These are phyloP conservation scores for Erythrocebus patas DNA, from an alignment of 2,113 vertebrate species.

Conservation along the genomic window DNA sequence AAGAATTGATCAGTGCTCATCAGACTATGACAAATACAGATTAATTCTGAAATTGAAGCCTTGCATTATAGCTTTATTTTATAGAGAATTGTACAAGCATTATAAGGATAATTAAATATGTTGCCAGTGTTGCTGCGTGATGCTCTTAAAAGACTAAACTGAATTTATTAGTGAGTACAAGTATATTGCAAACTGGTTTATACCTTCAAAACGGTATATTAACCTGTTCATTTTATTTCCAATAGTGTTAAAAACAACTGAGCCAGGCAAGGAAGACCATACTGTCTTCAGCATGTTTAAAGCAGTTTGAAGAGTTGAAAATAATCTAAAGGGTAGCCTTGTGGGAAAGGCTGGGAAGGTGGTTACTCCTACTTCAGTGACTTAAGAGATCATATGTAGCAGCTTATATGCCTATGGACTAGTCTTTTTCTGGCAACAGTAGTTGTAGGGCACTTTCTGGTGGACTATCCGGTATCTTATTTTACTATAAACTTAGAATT, in stretches of 20 bases:
- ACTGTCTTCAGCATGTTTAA: not conserved
- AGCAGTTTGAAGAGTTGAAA: not conserved
- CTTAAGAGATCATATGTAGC: not conserved
- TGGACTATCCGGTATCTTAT: not conserved
- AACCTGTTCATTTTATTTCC: constrained; percentile 10
- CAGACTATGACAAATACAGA: not conserved
- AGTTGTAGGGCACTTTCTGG: not conserved
- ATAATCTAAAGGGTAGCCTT: not conserved
- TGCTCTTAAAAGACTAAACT: not conserved
- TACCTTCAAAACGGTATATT: not conserved
- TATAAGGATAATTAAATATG: not conserved
- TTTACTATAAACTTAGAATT: not conserved
- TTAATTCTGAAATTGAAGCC: constrained; percentile 7
- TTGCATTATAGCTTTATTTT: not conserved
- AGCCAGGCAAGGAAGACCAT: not conserved
- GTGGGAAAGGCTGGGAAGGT: not conserved
- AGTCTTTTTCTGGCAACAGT: not conserved
- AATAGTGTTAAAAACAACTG: not conserved
- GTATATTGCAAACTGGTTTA: not conserved
- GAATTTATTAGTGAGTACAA: not conserved
- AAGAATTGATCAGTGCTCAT: not conserved
- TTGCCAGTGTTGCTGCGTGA: not conserved
- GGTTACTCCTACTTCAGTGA: not conserved
- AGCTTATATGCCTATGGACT: not conserved
- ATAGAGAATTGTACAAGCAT: not conserved